A percentile compares a stretch with the other conserved stretches of the same genome.
phyloP scores from a whole-genome alignment of 2,113 vertebrate genomes.

The Forbesichthys papilliferus region DNA sequence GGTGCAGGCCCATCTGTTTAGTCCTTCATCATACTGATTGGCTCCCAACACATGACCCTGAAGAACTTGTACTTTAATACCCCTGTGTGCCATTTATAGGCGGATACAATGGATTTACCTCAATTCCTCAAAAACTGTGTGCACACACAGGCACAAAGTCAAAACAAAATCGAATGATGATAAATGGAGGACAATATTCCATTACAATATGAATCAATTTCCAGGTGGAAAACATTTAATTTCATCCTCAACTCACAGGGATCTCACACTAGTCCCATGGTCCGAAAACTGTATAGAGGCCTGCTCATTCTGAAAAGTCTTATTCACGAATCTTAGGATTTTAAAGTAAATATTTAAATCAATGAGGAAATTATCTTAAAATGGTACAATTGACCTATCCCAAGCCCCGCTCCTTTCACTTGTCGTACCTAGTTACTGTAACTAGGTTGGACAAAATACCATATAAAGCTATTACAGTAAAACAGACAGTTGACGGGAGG shows the following conservation, averaged over 20 bases:
- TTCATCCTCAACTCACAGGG: slow-evolving; percentile 7
- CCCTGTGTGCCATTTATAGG: slow-evolving; percentile 3
- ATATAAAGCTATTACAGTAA: too few species aligned
- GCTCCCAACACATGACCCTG: slow-evolving; percentile 42
- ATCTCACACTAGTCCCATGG: neutral
- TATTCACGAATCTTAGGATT: too few species aligned
- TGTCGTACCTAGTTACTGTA: too few species aligned
- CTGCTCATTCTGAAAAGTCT: too few species aligned
- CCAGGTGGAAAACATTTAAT: slow-evolving; percentile 47
- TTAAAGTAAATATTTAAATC: neutral
- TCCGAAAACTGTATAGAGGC: slow-evolving; percentile 2
- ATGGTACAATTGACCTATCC: too few species aligned
- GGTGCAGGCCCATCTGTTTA: slow-evolving; percentile 28
- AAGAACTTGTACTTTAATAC: slow-evolving; percentile 37
- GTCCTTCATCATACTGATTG: slow-evolving; percentile 35
- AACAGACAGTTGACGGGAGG: too few species aligned
- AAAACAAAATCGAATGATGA: slow-evolving; percentile 37
- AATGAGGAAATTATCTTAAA: neutral
- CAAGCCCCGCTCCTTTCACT: too few species aligned
- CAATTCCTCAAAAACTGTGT: too few species aligned
- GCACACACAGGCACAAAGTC: too few species aligned
- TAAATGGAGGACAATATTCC: slow-evolving; percentile 53
- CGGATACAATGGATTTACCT: slow-evolving; percentile 11
- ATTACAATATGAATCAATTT: slow-evolving; percentile 49
- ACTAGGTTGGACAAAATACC: too few species aligned